A percentile compares a stretch with the other conserved stretches of the same genome.
phyloP scores from a whole-genome alignment of 2,888 invertebrate genomes.

The Tetanocera ferruginea region DNA sequence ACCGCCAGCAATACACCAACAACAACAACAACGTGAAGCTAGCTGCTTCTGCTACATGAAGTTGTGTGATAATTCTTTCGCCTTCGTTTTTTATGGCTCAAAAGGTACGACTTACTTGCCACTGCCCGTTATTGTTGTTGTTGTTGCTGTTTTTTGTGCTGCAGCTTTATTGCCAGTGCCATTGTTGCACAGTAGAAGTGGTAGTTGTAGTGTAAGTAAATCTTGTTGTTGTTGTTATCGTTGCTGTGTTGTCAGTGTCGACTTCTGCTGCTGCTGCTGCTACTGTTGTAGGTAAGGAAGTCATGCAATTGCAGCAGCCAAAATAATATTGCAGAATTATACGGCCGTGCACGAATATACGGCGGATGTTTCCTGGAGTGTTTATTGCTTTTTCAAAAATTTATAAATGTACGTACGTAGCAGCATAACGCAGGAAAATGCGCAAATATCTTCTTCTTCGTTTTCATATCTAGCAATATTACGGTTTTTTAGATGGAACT shows the following conservation, averaged over 20 bases:
- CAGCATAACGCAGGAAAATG: conserved; percentile 4
- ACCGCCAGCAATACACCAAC: background rate
- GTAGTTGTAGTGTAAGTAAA: conserved; percentile 56
- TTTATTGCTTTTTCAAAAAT: conserved; percentile 54
- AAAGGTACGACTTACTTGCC: conserved; percentile 44
- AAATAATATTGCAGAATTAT: conserved; percentile 44
- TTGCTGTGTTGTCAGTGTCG: background rate
- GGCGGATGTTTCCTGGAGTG: conserved; percentile 57
- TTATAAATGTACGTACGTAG: conserved; percentile 22
- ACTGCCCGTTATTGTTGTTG: background rate
- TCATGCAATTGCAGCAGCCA: conserved; percentile 32
- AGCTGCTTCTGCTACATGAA: background rate
- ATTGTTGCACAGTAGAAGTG: conserved; percentile 31
- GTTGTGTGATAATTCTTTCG: conserved; percentile 22
- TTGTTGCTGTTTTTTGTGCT: background rate
- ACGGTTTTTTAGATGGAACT: conserved; percentile 7
- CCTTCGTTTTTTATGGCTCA: conserved; percentile 58
- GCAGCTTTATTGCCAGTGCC: background rate
- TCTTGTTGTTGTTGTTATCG: background rate
- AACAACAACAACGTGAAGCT: background rate
- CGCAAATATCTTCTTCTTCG: conserved; percentile 10
- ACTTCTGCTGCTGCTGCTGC: background rate
- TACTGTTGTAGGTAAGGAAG: conserved; percentile 44
- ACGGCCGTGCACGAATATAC: conserved; percentile 41
- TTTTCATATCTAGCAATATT: conserved; percentile 34